These are phyloP conservation scores for Paradoxurus hermaphroditus DNA, from an alignment of 2,113 vertebrate genomes.

Conservation along the genomic window DNA sequence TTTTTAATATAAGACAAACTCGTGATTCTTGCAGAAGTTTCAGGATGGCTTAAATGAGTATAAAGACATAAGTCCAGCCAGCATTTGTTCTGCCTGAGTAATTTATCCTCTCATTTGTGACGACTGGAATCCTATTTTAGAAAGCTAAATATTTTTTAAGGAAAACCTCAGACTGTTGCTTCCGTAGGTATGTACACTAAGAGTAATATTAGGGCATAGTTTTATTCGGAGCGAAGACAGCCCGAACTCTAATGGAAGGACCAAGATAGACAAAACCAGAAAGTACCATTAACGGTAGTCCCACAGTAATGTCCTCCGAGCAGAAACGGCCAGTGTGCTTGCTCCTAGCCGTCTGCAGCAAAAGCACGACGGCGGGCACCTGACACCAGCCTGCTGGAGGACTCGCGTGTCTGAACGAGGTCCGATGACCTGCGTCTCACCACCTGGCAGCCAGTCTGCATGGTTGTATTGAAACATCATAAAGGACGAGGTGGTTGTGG, in stretches of 20 bases:
- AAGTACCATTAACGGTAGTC: neutral
- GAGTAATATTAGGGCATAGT: neutral
- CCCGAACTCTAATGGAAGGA: neutral
- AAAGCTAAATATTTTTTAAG: neutral
- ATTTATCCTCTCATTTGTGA: neutral
- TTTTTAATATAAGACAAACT: slow-evolving; percentile 24
- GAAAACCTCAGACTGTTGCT: neutral
- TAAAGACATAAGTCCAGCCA: neutral
- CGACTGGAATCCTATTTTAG: neutral
- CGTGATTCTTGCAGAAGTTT: neutral
- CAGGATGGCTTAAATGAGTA: neutral
- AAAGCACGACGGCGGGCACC: neutral
- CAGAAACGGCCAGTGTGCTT: too few species aligned
- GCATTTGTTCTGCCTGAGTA: neutral
- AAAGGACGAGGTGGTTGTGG: neutral
- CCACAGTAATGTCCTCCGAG: neutral
- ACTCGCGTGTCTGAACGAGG: neutral
- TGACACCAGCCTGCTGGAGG: neutral
- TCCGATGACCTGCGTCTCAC: neutral
- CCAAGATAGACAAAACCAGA: neutral
- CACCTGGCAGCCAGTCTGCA: too few species aligned
- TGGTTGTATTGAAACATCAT: neutral
- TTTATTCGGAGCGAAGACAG: neutral
- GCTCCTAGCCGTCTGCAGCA: neutral
- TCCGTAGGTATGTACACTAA: neutral